These are phyloP conservation scores for Bicyclus anynana DNA, from an alignment of 1,140 invertebrate genomes.

Conservation along the genomic window DNA sequence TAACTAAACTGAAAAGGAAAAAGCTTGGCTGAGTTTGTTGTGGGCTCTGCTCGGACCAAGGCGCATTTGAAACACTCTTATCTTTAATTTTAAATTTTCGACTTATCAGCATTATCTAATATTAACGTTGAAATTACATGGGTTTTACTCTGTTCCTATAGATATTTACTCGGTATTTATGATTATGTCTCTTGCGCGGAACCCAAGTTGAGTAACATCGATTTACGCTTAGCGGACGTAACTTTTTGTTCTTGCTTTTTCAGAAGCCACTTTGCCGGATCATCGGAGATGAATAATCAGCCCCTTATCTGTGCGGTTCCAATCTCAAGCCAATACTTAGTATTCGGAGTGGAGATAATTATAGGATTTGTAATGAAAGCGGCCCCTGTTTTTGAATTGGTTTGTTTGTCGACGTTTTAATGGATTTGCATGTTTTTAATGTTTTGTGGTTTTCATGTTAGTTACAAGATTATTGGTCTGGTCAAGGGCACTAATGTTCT, in stretches of 20 bases:
- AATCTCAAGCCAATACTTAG: slow-evolving; percentile 13
- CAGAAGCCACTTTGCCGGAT: slow-evolving; percentile 26
- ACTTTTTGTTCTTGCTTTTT: slow-evolving; percentile 12
- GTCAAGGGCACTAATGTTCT: too few relatives aligned
- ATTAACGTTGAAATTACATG: too few relatives aligned
- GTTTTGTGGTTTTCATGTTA: not conserved
- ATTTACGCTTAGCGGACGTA: not conserved
- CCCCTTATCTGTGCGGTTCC: slow-evolving; percentile 14
- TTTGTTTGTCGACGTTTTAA: slow-evolving; percentile 5
- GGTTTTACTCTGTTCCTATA: too few relatives aligned
- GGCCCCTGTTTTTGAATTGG: slow-evolving; percentile 2
- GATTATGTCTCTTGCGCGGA: not conserved
- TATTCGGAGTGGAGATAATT: slow-evolving; percentile 16
- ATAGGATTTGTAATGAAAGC: slow-evolving; percentile 14
- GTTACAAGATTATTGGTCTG: too few relatives aligned
- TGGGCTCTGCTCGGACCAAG: too few relatives aligned
- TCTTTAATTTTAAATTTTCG: too few relatives aligned
- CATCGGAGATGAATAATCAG: slow-evolving; percentile 24
- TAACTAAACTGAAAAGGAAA: too few relatives aligned
- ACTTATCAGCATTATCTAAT: too few relatives aligned
- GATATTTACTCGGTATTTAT: not conserved
- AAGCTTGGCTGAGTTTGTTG: too few relatives aligned
- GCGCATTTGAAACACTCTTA: too few relatives aligned
- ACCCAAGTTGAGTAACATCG: not conserved
- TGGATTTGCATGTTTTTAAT: not conserved